Base-by-base conservation (phyloP, 2,797 vertebrate species). In the Clarias platycephalus region DNA sequence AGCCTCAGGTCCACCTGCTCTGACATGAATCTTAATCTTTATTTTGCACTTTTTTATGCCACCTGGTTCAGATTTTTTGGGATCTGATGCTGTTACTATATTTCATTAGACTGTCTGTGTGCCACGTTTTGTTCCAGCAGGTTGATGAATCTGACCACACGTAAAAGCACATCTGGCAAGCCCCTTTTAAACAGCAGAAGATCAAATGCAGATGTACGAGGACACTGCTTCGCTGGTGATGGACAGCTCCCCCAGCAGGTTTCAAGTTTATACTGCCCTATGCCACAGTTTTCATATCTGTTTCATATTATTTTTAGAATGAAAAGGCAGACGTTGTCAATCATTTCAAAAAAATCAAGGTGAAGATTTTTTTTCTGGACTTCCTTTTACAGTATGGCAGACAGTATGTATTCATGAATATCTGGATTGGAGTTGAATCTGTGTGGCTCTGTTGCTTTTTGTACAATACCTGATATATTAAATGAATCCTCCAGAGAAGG, bases 381-480 rank as follows among this genome's bases (percentile, higher is more conserved):
- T 24, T 26, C 26, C 58, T 68, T 28, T 63, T 28, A 71, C 57
- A 15, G 64, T 74, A 53, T 8, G 8, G 20, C 49, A 75, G 22
- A 26, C 5, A 37, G 37, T 10, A 7, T 66, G 34, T 70, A 37
- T 64, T 31, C 15, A 18, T 22, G 18, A 76, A 58, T 58, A 55
- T 58, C 13, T 53, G 63, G 26, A 22, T 76, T 81, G 74, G 60
- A 49, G 18, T 31, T 34, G 13, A 80, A 15, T 44, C 77, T 13
- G 18, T 84, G 44, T 63, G 18, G 63, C 82, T 87, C 37, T 80
- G 80, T 89, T 77, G n/a, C 53, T 74, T 89, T 91, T 92, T 93
- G 90, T 93, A 92, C 24, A 89, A 28, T 89, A 90, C 88, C 80
- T 82, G 77, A 44, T 12, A 83, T 83, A 85, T 88, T 81, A 87